Evolutionary conservation across 1,140 invertebrate species (phyloP).

Genomic region (Idris sp.): DNA sequence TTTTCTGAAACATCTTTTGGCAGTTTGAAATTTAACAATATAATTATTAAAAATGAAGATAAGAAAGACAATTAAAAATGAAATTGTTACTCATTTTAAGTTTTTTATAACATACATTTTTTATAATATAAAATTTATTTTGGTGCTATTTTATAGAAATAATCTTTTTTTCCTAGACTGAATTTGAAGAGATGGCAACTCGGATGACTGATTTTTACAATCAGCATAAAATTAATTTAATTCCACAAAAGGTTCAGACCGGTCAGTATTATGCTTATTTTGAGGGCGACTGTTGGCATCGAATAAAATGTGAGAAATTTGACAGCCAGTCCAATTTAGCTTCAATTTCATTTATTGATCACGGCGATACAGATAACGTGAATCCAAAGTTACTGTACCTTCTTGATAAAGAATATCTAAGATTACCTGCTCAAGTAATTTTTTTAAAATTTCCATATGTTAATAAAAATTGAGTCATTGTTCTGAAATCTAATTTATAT

Average conservation of each 20-base stretch:
- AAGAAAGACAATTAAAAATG: too few relatives aligned
- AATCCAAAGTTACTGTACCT: conserved; percentile 76
- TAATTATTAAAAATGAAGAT: too few relatives aligned
- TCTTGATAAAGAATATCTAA: conserved; percentile 79
- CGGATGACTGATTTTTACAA: conserved; percentile 81
- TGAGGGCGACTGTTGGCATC: conserved; percentile 78
- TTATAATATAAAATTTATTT: too few relatives aligned
- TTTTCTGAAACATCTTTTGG: too few relatives aligned
- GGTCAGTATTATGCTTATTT: conserved; percentile 81
- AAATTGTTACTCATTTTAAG: too few relatives aligned
- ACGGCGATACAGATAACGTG: conserved; percentile 80
- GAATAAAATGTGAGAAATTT: conserved; percentile 80
- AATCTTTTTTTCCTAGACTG: conserved; percentile 71
- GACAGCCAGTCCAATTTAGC: conserved; percentile 71
- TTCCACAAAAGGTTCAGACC: conserved; percentile 35
- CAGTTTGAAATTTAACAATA: too few relatives aligned
- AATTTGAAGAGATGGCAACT: conserved; percentile 77
- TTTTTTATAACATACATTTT: too few relatives aligned
- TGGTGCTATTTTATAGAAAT: too few relatives aligned
- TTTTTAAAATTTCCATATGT: conserved; percentile 11
- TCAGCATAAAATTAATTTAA: conserved; percentile 57
- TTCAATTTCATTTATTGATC: conserved; percentile 82
- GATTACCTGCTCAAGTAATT: conserved; percentile 80
- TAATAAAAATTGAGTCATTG: too few relatives aligned
- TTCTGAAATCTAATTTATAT: background rate